These are phyloP conservation scores for Drosophila prosaltans DNA, from an alignment of 1,140 invertebrate species.

Conservation along the genomic window DNA sequence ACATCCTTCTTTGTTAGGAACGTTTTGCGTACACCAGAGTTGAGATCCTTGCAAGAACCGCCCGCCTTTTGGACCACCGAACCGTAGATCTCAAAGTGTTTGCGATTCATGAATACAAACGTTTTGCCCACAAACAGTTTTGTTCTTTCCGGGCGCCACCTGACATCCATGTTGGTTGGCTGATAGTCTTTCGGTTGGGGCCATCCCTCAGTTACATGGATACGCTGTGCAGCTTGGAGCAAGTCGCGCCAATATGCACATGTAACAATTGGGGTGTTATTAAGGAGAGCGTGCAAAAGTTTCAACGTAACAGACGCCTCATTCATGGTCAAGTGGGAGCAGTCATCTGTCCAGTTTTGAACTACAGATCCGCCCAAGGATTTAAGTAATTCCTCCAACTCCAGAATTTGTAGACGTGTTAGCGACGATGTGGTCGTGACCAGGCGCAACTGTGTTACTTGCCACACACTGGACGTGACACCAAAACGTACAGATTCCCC, in stretches of 20 bases:
- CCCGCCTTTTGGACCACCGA: conserved; percentile 83
- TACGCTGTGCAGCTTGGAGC: conserved; percentile 81
- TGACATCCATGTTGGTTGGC: conserved; percentile 84
- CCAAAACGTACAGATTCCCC: conserved; percentile 85
- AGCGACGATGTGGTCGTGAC: conserved; percentile 84
- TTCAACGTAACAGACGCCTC: conserved; percentile 88
- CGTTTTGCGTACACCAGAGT: conserved; percentile 83
- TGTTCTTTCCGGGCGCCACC: conserved; percentile 83
- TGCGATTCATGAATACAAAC: conserved; percentile 86
- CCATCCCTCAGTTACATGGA: conserved; percentile 68
- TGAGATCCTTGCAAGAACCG: conserved; percentile 82
- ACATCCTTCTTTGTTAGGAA: conserved; percentile 83
- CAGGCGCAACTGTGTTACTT: conserved; percentile 77
- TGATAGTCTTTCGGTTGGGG: conserved; percentile 84
- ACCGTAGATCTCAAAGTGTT: conserved; percentile 85
- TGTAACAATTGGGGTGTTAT: conserved; percentile 86
- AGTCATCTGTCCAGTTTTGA: conserved; percentile 83
- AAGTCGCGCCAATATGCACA: conserved; percentile 86
- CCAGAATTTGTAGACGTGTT: conserved; percentile 76
- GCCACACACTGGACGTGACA: conserved; percentile 84
- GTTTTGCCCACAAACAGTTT: conserved; percentile 85
- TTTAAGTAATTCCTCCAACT: conserved; percentile 74
- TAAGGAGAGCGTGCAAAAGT: conserved; percentile 87
- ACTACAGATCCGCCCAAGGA: conserved; percentile 79
- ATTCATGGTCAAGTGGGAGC: conserved; percentile 87